Base-by-base conservation (phyloP, 2,797 vertebrate species). In the Pachyuromys duprasi region DNA sequence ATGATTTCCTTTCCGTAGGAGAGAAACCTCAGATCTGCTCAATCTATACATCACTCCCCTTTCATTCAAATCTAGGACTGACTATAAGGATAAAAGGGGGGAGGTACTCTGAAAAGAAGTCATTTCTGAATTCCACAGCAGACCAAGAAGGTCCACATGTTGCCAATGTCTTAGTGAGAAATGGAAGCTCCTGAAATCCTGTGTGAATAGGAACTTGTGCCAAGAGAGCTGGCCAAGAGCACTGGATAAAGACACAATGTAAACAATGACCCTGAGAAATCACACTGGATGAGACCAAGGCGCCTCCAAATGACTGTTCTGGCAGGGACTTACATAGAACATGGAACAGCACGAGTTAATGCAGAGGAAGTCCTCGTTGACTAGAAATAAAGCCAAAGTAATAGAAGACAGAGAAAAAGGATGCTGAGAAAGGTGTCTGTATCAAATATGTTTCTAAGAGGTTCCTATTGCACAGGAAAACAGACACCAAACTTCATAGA, bases 201-300 rank as follows among this genome's bases (percentile, higher is more conserved):
- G 31, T 20, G 36, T 91, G 42, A 88, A 63, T n/a, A 65, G 26
- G 14, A 70, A 14, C 72, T 12, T 53, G 28, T 18, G 6, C 70
- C 42, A 60, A 36, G 15, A 65, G 57, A 55, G 62, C 55, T 95
- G 62, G 67, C 57, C 74, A 86, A 72, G 63, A 33, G 55, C 28
- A 28, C 42, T 11, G 93, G 93, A 81, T 84, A 93, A 90, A 63
- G 33, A 90, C 26, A 57, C 24, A 88, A 31, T 18, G 26, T 49
- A 92, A 95, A 95, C 36, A 84, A 67, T 31, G 60, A 94, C 76
- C 89, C 89, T 36, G 78, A 90, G 42, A 86, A 97, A 86, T 18
- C 36, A 33, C 26, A 53, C 36, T 53, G 84, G 24, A n/a, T 83
- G 80, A 82, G 1, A 57, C 26, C 28, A 42, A 67, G 39, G 78